These are phyloP conservation scores for Dendrolimus kikuchii DNA, from an alignment of 1,140 invertebrate genomes.

Conservation along the genomic window DNA sequence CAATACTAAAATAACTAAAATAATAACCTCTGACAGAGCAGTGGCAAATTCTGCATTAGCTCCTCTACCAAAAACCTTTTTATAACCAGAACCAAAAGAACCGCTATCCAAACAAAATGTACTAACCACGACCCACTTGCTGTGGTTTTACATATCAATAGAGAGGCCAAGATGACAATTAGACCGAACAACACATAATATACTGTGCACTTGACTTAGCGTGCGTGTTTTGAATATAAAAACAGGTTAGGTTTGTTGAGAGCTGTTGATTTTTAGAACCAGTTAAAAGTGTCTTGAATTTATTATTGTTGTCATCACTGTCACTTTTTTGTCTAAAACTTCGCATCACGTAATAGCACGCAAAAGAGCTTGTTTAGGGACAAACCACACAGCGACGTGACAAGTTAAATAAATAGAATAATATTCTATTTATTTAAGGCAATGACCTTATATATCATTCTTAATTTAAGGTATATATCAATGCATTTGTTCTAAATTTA, in stretches of 20 bases:
- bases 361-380: too few species aligned
- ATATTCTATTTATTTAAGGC: too few species aligned
- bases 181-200: constrained; percentile 1
- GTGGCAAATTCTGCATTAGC: neutral
- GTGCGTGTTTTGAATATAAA: neutral
- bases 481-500: too few species aligned
- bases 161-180: neutral
- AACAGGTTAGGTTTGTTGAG: constrained; percentile 5
- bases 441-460: too few species aligned
- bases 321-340: too few species aligned
- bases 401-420: too few species aligned
- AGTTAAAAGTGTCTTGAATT: too few species aligned
- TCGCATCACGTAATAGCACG: too few species aligned
- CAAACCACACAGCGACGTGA: too few species aligned
- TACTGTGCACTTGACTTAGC: neutral
- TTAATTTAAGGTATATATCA: too few species aligned
- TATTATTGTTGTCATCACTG: too few species aligned
- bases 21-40: neutral
- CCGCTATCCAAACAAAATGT: constrained; percentile 53
- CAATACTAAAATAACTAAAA: too few species aligned
- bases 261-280: neutral
- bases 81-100: constrained; percentile 23
- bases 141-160: constrained; percentile 54
- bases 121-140: constrained; percentile 39
- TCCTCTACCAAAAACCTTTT: neutral